Evolutionary conservation across 2,888 invertebrate genomes (phyloP), one percentile per base, ranked within the genome.

Genomic region (Drosophila ochracea): DNA sequence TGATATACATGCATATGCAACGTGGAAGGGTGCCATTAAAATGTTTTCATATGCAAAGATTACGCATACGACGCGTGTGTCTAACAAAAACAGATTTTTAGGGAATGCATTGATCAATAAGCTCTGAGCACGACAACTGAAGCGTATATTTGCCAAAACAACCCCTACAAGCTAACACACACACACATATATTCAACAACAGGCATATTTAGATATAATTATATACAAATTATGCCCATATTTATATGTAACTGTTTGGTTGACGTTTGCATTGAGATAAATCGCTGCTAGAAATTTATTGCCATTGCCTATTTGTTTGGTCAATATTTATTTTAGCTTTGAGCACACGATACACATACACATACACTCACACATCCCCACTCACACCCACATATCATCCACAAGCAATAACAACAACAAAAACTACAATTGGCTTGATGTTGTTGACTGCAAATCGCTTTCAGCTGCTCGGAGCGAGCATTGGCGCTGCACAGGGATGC

Each of bases 311-410:
- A 67, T 84, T 87, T 87, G 87, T 87, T 87, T 87, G 78, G 87
- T 87, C 87, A 87, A 87, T 87, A 87, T 87, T 91, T 87, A 68
- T 74, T 67, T 75, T 74, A 71, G 64, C 69, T 70, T 64, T 54
- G 59, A 72, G 55, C 67, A 55, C n/a, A 69, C 52, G 25, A 47
- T 25, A 11, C 35, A 61, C 55, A 62, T 52, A 37, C 54, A 60
- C n/a, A 64, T 30, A 49, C n/a, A 39, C 33, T 1, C 10, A 69
- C n/a, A 50, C 35, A 67, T 53, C 43, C n/a, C 47, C 25, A 49
- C 33, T 43, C 43, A 62, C n/a, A 57, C 31, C 2, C 31, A 9
- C 31, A 9, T 9, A 31, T 10, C 10, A 58, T 30, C n/a, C 31
- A n/a, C 41, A 19, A 41, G 16, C 55, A 62, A 60, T 60, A 25